Conservation (phyloP, 2,113 vertebrate species). For the Synchiropus splendidus region DNA sequence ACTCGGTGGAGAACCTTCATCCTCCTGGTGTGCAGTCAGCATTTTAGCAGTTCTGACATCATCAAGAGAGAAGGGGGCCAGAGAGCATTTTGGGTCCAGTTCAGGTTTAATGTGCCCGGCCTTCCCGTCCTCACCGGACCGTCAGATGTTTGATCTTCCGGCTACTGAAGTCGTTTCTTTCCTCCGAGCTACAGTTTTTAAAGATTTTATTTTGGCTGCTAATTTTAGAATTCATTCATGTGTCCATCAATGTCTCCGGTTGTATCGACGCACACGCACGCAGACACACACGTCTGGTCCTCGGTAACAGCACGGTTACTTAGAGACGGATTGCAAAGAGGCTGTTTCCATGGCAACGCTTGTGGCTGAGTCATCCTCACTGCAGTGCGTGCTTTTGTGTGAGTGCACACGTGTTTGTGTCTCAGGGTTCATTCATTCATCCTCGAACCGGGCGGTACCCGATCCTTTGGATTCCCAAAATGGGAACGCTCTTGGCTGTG, state of each 20-base stretch:
- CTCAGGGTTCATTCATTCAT: slow-evolving; percentile 11
- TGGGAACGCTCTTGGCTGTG: not conserved
- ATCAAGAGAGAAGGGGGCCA: no score
- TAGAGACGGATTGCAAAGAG: slow-evolving; percentile 58
- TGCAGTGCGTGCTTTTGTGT: slow-evolving; percentile 28
- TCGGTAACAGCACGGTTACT: slow-evolving; percentile 51
- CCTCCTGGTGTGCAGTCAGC: no score
- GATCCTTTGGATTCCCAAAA: not conserved
- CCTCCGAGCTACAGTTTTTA: no score
- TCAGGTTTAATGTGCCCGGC: no score
- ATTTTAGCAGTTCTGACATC: no score
- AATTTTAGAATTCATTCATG: slow-evolving; percentile 10
- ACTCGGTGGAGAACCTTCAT: no score
- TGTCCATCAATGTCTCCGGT: not conserved
- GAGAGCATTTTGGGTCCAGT: no score
- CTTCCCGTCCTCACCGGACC: no score
- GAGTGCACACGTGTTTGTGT: slow-evolving; percentile 11
- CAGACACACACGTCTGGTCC: slow-evolving; percentile 16
- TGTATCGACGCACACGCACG: slow-evolving; percentile 9
- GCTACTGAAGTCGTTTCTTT: no score
- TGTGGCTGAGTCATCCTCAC: slow-evolving; percentile 55
- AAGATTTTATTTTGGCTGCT: no score
- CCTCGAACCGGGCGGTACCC: not conserved
- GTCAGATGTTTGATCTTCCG: no score
- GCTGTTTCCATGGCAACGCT: slow-evolving; percentile 52